Evolutionary conservation across 2,797 vertebrate species (phyloP).

Genomic region (Pseudocheirus occidentalis): DNA sequence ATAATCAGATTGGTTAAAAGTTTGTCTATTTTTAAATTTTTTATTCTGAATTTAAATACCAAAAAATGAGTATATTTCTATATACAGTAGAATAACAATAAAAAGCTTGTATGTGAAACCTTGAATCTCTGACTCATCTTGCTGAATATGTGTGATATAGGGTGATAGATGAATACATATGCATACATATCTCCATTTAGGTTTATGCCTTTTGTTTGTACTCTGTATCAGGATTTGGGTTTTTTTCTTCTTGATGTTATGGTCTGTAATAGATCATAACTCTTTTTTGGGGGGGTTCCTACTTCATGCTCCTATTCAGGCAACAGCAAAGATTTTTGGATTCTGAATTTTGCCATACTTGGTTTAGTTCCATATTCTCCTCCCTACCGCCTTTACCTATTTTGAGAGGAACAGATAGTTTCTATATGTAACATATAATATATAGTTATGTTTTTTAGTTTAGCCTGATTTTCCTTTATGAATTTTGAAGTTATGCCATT

Average conservation of each 20-base stretch:
- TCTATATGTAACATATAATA: background rate
- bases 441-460: background rate
- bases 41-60: too few species aligned
- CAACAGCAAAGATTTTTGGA: background rate
- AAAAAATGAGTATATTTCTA: too few species aligned
- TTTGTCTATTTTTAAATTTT: too few species aligned
- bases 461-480: background rate
- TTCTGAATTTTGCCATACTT: background rate
- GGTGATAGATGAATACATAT: too few species aligned
- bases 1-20: too few species aligned
- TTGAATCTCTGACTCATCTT: too few species aligned
- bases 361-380: background rate
- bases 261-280: background rate
- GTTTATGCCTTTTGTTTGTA: background rate
- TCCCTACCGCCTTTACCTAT: background rate
- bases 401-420: background rate
- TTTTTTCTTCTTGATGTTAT: background rate
- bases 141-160: too few species aligned
- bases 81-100: too few species aligned
- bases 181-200: background rate
- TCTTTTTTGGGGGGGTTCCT: background rate
- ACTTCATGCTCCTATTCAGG: background rate
- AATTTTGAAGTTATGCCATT: background rate
- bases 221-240: background rate
- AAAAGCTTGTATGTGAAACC: too few species aligned